A percentile compares a stretch with the other conserved stretches of the same genome.
Conservation (phyloP, 2,113 vertebrate species). For the Circaetus gallicus region DNA sequence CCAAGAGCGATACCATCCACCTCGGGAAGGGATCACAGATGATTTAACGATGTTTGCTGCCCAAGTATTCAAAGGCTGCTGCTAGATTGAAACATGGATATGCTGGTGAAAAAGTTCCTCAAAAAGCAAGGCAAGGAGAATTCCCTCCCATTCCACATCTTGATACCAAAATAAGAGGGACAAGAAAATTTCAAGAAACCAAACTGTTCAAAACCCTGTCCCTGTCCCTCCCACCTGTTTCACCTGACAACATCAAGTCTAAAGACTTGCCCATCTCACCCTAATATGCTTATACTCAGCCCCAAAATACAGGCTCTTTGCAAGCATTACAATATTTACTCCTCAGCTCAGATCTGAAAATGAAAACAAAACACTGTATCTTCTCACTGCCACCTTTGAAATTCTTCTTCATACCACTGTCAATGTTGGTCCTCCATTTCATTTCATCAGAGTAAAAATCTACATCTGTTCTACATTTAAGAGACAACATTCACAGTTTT, state of each 20-base stretch:
- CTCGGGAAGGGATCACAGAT: background rate
- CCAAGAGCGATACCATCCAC: background rate
- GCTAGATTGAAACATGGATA: background rate
- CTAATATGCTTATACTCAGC: background rate
- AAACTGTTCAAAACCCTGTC: background rate
- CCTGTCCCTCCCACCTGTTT: background rate
- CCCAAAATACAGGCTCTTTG: background rate
- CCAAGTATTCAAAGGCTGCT: background rate
- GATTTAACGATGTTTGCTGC: background rate
- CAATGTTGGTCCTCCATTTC: background rate
- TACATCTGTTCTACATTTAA: conserved; percentile 43
- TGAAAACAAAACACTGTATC: background rate
- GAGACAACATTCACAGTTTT: conserved; percentile 45
- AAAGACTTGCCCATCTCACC: background rate
- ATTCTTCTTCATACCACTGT: background rate
- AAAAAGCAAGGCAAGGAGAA: background rate
- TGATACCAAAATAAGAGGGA: background rate
- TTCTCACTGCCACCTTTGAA: conserved; percentile 14
- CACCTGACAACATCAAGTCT: background rate
- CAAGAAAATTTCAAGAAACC: background rate
- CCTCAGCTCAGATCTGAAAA: background rate
- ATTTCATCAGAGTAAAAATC: conserved; percentile 23
- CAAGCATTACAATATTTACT: background rate
- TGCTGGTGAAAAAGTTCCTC: background rate
- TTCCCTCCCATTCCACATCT: background rate